Evolutionary conservation across 2,797 vertebrate genomes (phyloP).

Genomic region (Borostomias antarcticus): DNA sequence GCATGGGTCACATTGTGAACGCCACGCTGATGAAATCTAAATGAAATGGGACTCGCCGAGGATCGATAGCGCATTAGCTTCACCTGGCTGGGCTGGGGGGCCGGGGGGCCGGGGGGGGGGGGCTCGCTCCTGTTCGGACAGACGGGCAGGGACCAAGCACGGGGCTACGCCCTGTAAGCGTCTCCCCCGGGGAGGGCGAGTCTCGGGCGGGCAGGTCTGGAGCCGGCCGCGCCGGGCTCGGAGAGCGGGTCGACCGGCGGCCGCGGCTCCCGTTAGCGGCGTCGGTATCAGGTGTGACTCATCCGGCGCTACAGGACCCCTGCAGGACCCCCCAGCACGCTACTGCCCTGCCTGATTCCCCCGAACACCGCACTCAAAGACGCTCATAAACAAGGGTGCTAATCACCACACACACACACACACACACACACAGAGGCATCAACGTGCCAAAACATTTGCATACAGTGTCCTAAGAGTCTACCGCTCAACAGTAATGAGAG

Average conservation of each 20-base stretch:
- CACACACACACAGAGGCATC: too few species aligned
- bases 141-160: too few species aligned
- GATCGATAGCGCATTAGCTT: constrained; percentile 78
- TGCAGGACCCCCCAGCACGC: constrained; percentile 18
- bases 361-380: constrained; percentile 18
- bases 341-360: constrained; percentile 18
- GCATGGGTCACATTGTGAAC: constrained; percentile 55
- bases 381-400: constrained; percentile 5
- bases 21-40: constrained; percentile 75
- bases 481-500: background rate
- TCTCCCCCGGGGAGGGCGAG: constrained; percentile 56
- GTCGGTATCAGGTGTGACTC: constrained; percentile 38
- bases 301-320: constrained; percentile 22
- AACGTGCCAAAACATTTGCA: constrained; percentile 1
- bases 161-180: constrained; percentile 63
- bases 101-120: too few species aligned
- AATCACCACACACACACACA: constrained; percentile 10
- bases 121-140: too few species aligned
- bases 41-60: constrained; percentile 73
- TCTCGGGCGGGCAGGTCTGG: constrained; percentile 44
- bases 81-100: constrained; percentile 60
- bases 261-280: constrained; percentile 31
- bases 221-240: constrained; percentile 49
- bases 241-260: constrained; percentile 36
- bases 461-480: background rate